Evolutionary conservation across 2,888 invertebrate species (phyloP).

Genomic region (Tribolium freemani): DNA sequence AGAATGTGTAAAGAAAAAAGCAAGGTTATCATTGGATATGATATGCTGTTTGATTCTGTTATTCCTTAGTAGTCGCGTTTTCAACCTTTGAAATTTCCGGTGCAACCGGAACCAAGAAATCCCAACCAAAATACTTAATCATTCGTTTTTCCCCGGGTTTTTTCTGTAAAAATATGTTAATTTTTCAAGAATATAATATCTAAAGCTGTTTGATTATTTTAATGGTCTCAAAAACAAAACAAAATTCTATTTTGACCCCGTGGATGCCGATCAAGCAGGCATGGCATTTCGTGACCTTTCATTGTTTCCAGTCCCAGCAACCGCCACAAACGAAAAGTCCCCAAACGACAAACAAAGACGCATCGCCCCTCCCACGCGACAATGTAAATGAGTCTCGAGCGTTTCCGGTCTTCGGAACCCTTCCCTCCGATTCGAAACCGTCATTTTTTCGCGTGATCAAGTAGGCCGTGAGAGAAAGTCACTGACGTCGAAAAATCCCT

Average conservation of each 20-base stretch:
- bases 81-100: too few species aligned
- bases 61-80: too few species aligned
- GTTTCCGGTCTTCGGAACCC: neutral
- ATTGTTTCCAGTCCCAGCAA: neutral
- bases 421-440: neutral
- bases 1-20: constrained; percentile 11
- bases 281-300: neutral
- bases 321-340: neutral
- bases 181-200: too few species aligned
- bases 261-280: neutral
- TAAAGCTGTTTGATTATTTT: too few species aligned
- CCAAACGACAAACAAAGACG: neutral
- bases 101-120: too few species aligned
- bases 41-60: too few species aligned
- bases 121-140: too few species aligned
- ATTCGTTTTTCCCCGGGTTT: neutral
- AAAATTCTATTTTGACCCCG: too few species aligned
- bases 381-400: constrained; percentile 7
- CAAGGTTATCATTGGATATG: constrained; percentile 2
- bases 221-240: too few species aligned
- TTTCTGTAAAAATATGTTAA: too few species aligned
- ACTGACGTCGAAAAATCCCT: constrained; percentile 25
- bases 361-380: neutral
- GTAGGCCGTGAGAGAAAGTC: constrained; percentile 26
- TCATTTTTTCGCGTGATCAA: constrained; percentile 6